These are phyloP conservation scores for Peromyscus polionotus DNA, from an alignment of 2,113 vertebrate genomes.

Conservation along the genomic window DNA sequence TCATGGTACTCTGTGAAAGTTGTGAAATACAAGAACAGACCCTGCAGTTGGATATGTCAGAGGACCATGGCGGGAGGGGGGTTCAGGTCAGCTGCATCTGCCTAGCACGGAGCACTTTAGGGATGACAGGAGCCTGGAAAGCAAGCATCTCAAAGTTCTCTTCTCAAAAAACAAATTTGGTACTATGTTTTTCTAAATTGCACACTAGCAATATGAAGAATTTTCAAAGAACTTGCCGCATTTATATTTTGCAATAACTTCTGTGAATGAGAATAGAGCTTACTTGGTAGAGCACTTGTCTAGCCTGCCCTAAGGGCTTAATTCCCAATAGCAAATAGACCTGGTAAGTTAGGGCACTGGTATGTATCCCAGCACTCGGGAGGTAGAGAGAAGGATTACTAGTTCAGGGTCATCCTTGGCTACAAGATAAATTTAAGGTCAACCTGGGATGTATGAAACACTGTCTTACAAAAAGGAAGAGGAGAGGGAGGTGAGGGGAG, in stretches of 20 bases:
- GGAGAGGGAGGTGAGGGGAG: too few relatives aligned
- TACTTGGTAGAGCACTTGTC: not conserved
- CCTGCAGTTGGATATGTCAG: not conserved
- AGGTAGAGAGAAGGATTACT: not conserved
- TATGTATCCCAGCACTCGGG: not conserved
- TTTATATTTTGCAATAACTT: not conserved
- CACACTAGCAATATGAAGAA: not conserved
- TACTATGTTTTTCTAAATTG: not conserved
- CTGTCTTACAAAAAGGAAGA: not conserved
- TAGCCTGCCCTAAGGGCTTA: too few relatives aligned
- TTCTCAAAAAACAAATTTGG: not conserved
- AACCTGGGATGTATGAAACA: not conserved
- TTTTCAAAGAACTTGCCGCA: not conserved
- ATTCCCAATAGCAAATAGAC: not conserved
- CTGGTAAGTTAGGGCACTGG: too few relatives aligned
- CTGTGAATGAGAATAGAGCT: not conserved
- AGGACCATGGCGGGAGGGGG: not conserved
- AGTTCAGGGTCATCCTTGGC: not conserved
- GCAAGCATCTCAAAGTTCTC: not conserved
- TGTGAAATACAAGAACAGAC: not conserved
- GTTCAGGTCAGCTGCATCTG: not conserved
- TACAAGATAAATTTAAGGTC: not conserved
- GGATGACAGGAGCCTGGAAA: rapidly evolving
- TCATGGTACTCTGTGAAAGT: not conserved
- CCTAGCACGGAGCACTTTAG: not conserved